These are phyloP conservation scores for Flexamia atlantica DNA, from an alignment of 2,888 invertebrate species.

Conservation along the genomic window DNA sequence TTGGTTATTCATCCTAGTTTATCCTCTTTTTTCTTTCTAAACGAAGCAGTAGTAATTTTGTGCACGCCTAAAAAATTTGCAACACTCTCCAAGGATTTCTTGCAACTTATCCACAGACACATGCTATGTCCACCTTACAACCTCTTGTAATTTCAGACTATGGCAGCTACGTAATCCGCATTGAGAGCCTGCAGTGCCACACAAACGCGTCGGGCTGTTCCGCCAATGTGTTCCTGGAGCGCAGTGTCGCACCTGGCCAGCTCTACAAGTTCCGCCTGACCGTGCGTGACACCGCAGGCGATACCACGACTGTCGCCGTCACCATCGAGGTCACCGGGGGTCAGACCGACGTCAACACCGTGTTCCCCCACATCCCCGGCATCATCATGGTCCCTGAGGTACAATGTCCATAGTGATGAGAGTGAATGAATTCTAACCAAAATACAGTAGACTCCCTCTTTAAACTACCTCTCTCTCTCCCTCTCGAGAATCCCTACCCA, in stretches of 20 bases:
- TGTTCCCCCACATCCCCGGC: slow-evolving; percentile 89
- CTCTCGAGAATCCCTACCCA: no score
- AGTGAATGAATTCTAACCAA: no score
- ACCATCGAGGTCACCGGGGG: slow-evolving; percentile 91
- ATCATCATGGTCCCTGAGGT: slow-evolving; percentile 88
- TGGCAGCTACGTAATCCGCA: slow-evolving; percentile 85
- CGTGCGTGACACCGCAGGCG: slow-evolving; percentile 87
- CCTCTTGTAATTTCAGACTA: slow-evolving; percentile 71
- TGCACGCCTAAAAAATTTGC: no score
- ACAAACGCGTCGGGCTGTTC: slow-evolving; percentile 93
- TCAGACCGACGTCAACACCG: slow-evolving; percentile 88
- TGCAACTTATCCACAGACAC: no score
- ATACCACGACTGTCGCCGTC: slow-evolving; percentile 85
- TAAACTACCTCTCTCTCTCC: no score
- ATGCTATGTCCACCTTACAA: no score
- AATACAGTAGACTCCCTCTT: no score
- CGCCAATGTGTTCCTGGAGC: slow-evolving; percentile 89
- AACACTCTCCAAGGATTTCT: no score
- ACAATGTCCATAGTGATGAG: slow-evolving; percentile 68
- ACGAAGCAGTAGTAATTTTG: no score
- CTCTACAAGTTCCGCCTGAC: slow-evolving; percentile 88
- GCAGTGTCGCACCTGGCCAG: slow-evolving; percentile 87
- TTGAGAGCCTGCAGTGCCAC: slow-evolving; percentile 90
- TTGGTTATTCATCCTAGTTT: no score
- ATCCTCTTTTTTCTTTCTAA: no score